A percentile compares a stretch with the other conserved stretches of the same genome.
These are phyloP conservation scores for Troglohyphantes excavatus DNA, from an alignment of 2,888 invertebrate genomes.

Conservation along the genomic window DNA sequence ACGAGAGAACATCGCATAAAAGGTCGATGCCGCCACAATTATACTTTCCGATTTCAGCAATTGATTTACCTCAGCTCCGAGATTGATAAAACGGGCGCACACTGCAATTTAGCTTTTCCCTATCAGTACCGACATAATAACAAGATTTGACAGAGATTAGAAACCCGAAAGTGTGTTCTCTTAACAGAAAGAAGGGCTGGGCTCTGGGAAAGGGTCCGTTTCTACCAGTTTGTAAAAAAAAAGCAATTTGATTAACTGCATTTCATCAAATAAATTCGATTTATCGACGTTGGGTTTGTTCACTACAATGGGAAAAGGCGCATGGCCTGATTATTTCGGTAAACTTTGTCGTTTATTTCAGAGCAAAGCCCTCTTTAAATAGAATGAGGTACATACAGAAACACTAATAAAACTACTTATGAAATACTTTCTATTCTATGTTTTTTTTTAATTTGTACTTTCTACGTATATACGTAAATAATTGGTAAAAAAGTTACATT, in stretches of 20 bases:
- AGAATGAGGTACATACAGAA: neutral
- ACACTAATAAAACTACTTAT: no score
- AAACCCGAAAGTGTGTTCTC: neutral
- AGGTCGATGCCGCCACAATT: no score
- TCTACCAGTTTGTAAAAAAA: neutral
- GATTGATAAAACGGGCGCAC: neutral
- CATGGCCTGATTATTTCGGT: conserved; percentile 32
- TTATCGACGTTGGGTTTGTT: conserved; percentile 22
- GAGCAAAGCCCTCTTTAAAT: neutral
- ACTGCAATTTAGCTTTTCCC: neutral
- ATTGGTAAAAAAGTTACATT: no score
- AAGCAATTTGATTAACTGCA: conserved; percentile 38
- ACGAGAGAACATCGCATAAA: no score
- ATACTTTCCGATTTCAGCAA: no score
- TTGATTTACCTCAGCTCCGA: neutral
- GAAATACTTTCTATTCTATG: no score
- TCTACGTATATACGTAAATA: no score
- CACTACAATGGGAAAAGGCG: conserved; percentile 2
- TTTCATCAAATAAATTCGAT: conserved; percentile 52
- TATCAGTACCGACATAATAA: conserved; percentile 8
- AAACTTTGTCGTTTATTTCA: neutral
- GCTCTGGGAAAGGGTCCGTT: neutral
- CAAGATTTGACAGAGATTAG: neutral
- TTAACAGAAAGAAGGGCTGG: neutral
- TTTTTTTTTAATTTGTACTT: no score